phyloP scores from a whole-genome alignment of 2,797 vertebrate species.

The Caiman crocodilus region DNA sequence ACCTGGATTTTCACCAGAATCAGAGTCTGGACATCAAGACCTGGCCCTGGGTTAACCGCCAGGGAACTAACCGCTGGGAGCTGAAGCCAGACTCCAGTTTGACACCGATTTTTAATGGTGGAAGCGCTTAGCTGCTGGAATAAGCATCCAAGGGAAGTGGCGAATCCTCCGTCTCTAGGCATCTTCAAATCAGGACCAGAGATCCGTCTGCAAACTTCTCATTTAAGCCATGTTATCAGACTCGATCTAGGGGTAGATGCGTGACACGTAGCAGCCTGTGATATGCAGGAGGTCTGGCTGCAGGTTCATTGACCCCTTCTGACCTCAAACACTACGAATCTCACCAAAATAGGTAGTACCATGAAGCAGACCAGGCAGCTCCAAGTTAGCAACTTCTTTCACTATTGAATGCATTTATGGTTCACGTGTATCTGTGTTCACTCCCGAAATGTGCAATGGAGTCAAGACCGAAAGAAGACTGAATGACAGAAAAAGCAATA shows the following conservation, averaged over 20 bases:
- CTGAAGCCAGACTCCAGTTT: background rate
- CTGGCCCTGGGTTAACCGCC: too few species aligned
- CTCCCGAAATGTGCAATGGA: background rate
- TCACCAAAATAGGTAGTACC: background rate
- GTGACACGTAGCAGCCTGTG: background rate
- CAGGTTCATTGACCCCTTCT: background rate
- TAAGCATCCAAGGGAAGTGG: too few species aligned
- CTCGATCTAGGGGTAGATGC: too few species aligned
- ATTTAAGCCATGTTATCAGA: background rate
- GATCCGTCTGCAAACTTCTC: background rate
- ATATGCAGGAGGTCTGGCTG: background rate
- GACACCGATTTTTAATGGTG: too few species aligned
- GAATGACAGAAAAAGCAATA: fast-evolving
- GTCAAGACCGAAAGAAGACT: background rate
- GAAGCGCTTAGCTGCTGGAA: too few species aligned
- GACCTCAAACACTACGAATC: background rate
- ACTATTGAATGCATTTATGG: too few species aligned
- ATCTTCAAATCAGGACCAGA: background rate
- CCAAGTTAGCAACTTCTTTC: background rate
- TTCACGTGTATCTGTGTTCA: background rate
- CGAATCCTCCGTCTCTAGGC: too few species aligned
- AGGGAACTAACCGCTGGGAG: background rate
- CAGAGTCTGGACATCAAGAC: too few species aligned
- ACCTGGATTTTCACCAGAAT: too few species aligned
- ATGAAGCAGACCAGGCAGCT: background rate